Conservation (phyloP, 2,797 vertebrate genomes). For the Australoheros facetus region DNA sequence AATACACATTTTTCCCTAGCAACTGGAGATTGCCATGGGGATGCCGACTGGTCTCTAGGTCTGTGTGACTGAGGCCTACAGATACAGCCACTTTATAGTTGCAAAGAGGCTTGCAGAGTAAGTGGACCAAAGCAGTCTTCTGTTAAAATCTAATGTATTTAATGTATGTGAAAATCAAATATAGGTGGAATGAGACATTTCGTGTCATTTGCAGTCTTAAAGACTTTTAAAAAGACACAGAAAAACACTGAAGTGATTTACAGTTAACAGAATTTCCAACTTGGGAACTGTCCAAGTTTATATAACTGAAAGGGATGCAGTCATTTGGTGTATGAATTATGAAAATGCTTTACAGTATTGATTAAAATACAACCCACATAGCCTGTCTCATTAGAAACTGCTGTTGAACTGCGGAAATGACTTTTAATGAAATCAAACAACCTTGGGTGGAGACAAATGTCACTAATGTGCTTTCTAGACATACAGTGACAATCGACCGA, state of each 20-base stretch:
- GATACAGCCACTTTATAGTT: neutral
- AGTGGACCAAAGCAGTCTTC: neutral
- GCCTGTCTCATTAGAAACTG: neutral
- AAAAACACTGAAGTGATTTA: neutral
- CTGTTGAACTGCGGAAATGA: neutral
- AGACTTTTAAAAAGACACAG: neutral
- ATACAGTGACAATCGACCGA: neutral
- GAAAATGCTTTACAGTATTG: neutral
- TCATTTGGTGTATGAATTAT: neutral
- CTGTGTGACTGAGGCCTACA: neutral
- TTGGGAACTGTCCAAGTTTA: neutral
- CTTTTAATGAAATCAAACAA: conserved; percentile 3
- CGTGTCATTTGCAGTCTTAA: neutral
- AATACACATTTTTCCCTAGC: neutral
- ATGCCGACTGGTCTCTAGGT: neutral
- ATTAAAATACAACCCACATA: neutral
- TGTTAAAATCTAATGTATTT: neutral
- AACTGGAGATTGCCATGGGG: neutral
- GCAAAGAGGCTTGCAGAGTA: neutral
- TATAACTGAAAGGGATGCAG: neutral
- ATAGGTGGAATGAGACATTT: neutral
- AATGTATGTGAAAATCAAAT: neutral
- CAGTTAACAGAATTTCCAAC: neutral
- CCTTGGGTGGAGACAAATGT: neutral
- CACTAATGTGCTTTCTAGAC: neutral